Percentiles rank a stretch among this genome's conserved stretches.
Evolutionary conservation across 1,140 invertebrate species (phyloP).

Genomic region (Calephelis virginiensis): DNA sequence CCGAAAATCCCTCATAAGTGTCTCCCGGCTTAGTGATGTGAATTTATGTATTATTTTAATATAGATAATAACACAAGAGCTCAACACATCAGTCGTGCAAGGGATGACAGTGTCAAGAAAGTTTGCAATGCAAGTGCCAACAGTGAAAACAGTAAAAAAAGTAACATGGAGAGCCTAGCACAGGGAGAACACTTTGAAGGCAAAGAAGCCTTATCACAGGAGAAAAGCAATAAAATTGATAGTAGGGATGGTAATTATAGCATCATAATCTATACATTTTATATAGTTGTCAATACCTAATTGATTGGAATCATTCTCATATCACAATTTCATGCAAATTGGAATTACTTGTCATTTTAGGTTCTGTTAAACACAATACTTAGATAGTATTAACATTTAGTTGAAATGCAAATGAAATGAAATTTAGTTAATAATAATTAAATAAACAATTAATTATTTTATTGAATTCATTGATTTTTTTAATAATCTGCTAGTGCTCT

Average conservation of each 20-base stretch:
- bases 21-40: neutral
- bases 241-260: constrained; percentile 58
- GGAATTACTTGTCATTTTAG: too few relatives aligned
- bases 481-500: too few relatives aligned
- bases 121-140: constrained; percentile 60
- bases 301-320: neutral
- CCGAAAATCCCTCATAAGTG: neutral
- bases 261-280: too few relatives aligned
- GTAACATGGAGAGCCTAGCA: constrained; percentile 70
- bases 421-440: too few relatives aligned
- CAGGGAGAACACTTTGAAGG: constrained; percentile 66
- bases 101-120: constrained; percentile 74
- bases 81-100: constrained; percentile 57
- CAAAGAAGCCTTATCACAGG: constrained; percentile 59
- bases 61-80: constrained; percentile 58
- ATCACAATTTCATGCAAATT: too few relatives aligned
- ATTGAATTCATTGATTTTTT: too few relatives aligned
- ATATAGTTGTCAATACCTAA: too few relatives aligned
- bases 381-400: too few relatives aligned
- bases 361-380: too few relatives aligned
- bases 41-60: constrained; percentile 6
- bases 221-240: constrained; percentile 56
- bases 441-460: too few relatives aligned
- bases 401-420: too few relatives aligned
- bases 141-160: constrained; percentile 54